Evolutionary conservation across 2,888 invertebrate species (phyloP).

Genomic region (Agrotis segetum): DNA sequence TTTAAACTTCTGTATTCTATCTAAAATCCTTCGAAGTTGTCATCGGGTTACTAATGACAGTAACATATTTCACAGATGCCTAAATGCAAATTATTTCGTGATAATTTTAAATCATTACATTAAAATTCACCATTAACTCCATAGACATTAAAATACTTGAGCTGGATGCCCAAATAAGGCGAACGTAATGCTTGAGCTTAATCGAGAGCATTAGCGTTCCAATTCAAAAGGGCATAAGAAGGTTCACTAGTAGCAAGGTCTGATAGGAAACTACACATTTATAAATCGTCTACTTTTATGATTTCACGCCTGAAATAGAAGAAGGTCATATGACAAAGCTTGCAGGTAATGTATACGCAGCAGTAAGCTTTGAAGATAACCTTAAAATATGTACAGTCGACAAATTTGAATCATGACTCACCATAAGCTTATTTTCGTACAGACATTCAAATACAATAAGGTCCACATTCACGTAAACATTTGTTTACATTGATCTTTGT

Average conservation of each 20-base stretch:
- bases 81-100: slow-evolving; percentile 15
- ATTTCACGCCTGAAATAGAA: too few relatives aligned
- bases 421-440: too few relatives aligned
- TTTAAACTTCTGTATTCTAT: neutral
- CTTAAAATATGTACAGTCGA: too few relatives aligned
- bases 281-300: neutral
- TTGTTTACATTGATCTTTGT: too few relatives aligned
- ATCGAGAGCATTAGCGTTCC: slow-evolving; percentile 10
- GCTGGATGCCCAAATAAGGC: slow-evolving; percentile 48
- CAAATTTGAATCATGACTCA: too few relatives aligned
- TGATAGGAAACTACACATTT: neutral
- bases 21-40: neutral
- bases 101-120: slow-evolving; percentile 35
- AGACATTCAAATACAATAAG: too few relatives aligned
- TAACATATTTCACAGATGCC: slow-evolving; percentile 4
- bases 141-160: slow-evolving; percentile 28
- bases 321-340: neutral
- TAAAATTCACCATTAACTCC: slow-evolving; percentile 13
- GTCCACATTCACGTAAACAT: too few relatives aligned
- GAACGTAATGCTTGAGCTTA: slow-evolving; percentile 19
- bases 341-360: too few relatives aligned
- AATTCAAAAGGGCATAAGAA: slow-evolving; percentile 1
- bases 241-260: neutral
- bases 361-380: too few relatives aligned
- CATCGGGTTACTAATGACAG: neutral